Evolutionary conservation across 2,797 vertebrate species (phyloP), one percentile per base, ranked within the genome.

Genomic region (Rhadinocentrus ornatus): DNA sequence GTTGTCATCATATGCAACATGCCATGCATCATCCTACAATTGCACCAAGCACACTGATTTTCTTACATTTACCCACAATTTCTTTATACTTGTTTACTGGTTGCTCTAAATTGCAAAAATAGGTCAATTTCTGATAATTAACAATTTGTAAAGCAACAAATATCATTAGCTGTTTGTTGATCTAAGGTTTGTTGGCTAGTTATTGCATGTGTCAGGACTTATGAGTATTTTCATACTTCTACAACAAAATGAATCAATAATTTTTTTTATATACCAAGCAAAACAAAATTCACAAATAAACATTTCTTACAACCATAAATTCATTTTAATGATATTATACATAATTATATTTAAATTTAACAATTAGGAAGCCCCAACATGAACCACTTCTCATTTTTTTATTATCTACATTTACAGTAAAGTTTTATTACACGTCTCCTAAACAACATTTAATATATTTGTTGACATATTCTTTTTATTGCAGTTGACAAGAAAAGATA

Each of bases 331-430:
- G 57, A 77, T 87, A 85, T 63, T 6, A 54, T 74, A 73, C 82
- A 82, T 60, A 78, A 83, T 82, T 80, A 71, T 69, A 48, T 84
- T 80, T 84, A 69, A 55, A 73, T 73, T 84, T 48, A 83, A 89
- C 88, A 89, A 78, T 84, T 66, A 85, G 83, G 88, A 89, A 85
- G 82, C 72, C 83, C 86, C 77, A 76, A 79, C 79, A 77, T 67
- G 46, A 86, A 83, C 46, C 44, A 65, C 83, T 69, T 80, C 52
- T 84, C 32, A 48, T 66, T 53, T 62, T 80, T 81, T 39, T 77
- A 78, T 83, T 75, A 84, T 88, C 88, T 89, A 92, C 85, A 87
- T 86, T 82, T 88, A 93, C 89, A 90, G 75, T 77, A 84, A 91
- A 68, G 39, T 81, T 88, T 92, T 80, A 86, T 70, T 77, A 90